Percentiles rank a stretch among this genome's conserved stretches.
phyloP scores from a whole-genome alignment of 1,140 invertebrate genomes.

The Heliconius congener region DNA sequence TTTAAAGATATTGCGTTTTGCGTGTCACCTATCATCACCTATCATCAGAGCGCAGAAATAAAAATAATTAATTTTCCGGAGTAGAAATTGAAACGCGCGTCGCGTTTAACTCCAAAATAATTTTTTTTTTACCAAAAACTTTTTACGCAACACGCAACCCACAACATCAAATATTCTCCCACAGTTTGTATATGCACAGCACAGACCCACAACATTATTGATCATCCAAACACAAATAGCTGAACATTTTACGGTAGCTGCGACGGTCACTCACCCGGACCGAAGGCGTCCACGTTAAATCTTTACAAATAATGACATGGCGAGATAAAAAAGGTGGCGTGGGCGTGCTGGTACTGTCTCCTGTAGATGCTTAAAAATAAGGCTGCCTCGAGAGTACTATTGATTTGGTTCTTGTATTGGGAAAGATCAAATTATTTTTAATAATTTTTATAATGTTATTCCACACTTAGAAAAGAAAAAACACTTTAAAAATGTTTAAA shows the following conservation, averaged over 20 bases:
- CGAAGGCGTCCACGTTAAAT: constrained; percentile 36
- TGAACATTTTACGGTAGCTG: constrained; percentile 10
- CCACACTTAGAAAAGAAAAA: too few relatives aligned
- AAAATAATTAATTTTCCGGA: too few relatives aligned
- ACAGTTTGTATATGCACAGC: not conserved
- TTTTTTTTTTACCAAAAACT: too few relatives aligned
- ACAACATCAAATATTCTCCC: not conserved
- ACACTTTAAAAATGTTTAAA: too few relatives aligned
- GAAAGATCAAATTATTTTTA: not conserved
- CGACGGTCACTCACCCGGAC: constrained; percentile 20
- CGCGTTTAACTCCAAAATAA: too few relatives aligned
- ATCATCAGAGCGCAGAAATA: too few relatives aligned
- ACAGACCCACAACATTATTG: not conserved
- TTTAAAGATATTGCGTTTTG: too few relatives aligned
- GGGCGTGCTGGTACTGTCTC: not conserved
- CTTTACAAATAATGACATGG: constrained; percentile 37
- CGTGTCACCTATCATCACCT: too few relatives aligned
- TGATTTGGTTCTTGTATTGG: not conserved
- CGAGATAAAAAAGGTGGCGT: constrained; percentile 20
- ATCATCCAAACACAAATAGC: constrained; percentile 14
- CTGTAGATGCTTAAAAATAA: not conserved
- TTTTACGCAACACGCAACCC: not conserved
- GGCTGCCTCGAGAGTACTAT: not conserved
- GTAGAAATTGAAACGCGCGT: too few relatives aligned
- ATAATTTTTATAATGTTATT: too few relatives aligned